phyloP scores from a whole-genome alignment of 1,140 invertebrate genomes.

The Sycophila sp. region DNA sequence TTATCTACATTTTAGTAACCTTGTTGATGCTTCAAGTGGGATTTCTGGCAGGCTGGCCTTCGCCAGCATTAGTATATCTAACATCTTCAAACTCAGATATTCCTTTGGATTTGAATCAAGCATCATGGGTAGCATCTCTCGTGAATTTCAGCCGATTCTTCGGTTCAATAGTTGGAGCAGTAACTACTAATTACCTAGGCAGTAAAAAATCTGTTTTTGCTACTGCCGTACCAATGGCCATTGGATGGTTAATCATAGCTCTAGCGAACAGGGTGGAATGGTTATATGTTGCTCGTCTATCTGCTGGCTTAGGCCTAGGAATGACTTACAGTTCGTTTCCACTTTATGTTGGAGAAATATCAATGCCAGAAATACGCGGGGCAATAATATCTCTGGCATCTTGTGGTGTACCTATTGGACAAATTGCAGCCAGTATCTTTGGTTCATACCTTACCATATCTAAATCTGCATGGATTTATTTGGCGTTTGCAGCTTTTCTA shows the following conservation, averaged over 20 bases:
- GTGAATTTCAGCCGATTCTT: slow-evolving; percentile 63
- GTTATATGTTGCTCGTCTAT: slow-evolving; percentile 67
- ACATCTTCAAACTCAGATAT: slow-evolving; percentile 62
- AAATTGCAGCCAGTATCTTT: slow-evolving; percentile 74
- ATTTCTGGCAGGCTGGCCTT: slow-evolving; percentile 66
- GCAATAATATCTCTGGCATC: slow-evolving; percentile 72
- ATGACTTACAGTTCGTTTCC: slow-evolving; percentile 74
- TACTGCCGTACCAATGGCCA: slow-evolving; percentile 69
- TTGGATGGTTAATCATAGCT: slow-evolving; percentile 72
- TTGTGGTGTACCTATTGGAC: slow-evolving; percentile 68
- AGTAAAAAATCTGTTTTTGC: slow-evolving; percentile 73
- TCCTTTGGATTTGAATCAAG: slow-evolving; percentile 68
- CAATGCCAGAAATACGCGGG: slow-evolving; percentile 72
- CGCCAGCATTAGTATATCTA: slow-evolving; percentile 68
- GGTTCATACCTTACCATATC: slow-evolving; percentile 71
- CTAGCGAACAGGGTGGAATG: slow-evolving; percentile 62
- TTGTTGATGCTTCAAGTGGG: slow-evolving; percentile 53
- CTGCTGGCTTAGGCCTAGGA: slow-evolving; percentile 74
- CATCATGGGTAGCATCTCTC: slow-evolving; percentile 71
- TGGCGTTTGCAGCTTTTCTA: slow-evolving; percentile 77
- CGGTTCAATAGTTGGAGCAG: slow-evolving; percentile 56
- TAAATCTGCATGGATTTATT: slow-evolving; percentile 68
- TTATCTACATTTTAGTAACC: slow-evolving; percentile 45
- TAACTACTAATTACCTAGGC: slow-evolving; percentile 67
- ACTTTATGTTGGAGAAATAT: slow-evolving; percentile 73